Evolutionary conservation across 2,113 vertebrate species (phyloP), one percentile per base, ranked within the genome.

Genomic region (Dendropsophus ebraccatus): DNA sequence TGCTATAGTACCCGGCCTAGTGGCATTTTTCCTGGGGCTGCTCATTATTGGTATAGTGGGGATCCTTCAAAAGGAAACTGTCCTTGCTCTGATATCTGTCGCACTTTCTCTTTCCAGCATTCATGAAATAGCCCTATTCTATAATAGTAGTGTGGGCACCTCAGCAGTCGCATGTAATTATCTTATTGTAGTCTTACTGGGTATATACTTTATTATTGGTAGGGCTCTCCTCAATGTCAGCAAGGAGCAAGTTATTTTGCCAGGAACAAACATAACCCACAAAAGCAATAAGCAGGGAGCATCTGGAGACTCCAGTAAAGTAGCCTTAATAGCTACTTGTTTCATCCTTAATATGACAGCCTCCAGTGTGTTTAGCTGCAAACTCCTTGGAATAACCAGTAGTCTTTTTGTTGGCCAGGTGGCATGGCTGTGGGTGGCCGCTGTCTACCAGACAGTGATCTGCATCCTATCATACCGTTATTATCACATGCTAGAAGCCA

Each of bases 341-440:
- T 88, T 97, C 81, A 91, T 92, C 23, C 94, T 96, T 92, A 96
- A 97, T 91, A 79, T 95, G 93, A 89, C 96, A 10, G 91, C 94
- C 0, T 96, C 96, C 37, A 91, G 94, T 1, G 93, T 97, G 72
- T 88, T 97, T 70, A 93, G 91, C 76, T 96, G 96, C 87, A 92
- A 91, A 76, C 89, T 97, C 32, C 91, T 97, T 83, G 94, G 94
- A 0, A 86, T 96, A 88, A 95, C 96, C 25, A 90, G 83, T 45
- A 47, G 9, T 0, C 94, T 97, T 0, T 94, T 77, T 52, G 28
- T 89, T 0, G 95, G 95, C 2, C 96, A 96, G 0, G 94, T 96
- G 50, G 94, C 96, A 72, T 97, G 96, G 96, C 92, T 97, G 72
- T 97, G 95, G 96, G 95, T 93, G 3, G 95, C 95, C 19, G 96